Evolutionary conservation across 2,113 vertebrate species (phyloP), one percentile per base, ranked within the genome.

Genomic region (Colius striatus): DNA sequence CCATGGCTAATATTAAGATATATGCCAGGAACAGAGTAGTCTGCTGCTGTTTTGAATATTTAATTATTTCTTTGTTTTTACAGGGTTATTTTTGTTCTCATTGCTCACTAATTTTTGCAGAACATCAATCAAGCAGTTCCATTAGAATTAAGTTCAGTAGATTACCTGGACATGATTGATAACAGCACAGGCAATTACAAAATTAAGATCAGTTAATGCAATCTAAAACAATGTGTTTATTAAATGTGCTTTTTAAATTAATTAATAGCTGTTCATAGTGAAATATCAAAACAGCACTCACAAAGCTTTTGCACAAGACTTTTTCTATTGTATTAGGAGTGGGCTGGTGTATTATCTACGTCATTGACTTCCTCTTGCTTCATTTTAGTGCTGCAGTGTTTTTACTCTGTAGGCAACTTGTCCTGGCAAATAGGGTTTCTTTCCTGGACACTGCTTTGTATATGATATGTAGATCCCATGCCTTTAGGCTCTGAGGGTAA

Each of bases 161-260:
- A 97, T 97, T 96, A 97, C 96, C 87, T 98, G 97, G 95, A 92
- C 14, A 38, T 94, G 96, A 97, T 92, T 92, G 95, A 96, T 96
- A 95, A 94, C 89, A 87, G 78, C 91, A 82, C 51, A 94, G 79
- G 90, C 92, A 97, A 95, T 97, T 97, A 97, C 91, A 87, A 94
- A 94, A 94, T 95, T 96, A 94, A 86, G 94, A 97, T 94, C 92
- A 90, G 96, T 73, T 96, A 97, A 97, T 97, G 90, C 96, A 97
- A 96, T 98, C 94, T 96, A 92, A 97, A 97, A 97, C 94, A 90
- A 96, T 96, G 94, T 51, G 73, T 86, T 95, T 91, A 93, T 97
- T 96, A 97, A 96, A 97, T 88, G 72, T 57, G 51, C 76, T 95
- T 92, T 95, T 92, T 92, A 95, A 92, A 94, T 95, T 93, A 97